Percentiles rank a stretch among this genome's conserved stretches.
Evolutionary conservation across 2,113 vertebrate genomes (phyloP).

Genomic region (Alligator mississippiensis): DNA sequence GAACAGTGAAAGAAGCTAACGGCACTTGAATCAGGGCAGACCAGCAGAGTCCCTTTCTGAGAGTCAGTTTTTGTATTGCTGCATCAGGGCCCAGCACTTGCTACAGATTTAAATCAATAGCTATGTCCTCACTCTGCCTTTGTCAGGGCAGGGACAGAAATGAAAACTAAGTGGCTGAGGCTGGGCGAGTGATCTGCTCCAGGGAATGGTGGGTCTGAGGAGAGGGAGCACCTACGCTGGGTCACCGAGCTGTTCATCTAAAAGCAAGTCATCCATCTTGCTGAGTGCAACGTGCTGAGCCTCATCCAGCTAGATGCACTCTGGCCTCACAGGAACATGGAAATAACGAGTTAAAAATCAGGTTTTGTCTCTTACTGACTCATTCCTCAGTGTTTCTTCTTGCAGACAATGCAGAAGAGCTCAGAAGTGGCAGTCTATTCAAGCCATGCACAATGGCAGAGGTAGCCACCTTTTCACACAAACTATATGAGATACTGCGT

Average conservation of each 20-base stretch:
- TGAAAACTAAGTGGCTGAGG: not conserved
- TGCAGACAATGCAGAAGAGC: not conserved
- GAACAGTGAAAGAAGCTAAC: not conserved
- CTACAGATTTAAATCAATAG: not conserved
- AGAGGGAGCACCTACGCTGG: not conserved
- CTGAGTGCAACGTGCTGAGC: not conserved
- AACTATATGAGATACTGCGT: not conserved
- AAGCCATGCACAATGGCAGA: not conserved
- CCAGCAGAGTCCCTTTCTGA: not conserved
- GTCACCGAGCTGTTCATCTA: not conserved
- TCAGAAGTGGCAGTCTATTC: not conserved
- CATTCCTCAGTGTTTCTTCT: not conserved
- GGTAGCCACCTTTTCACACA: not conserved
- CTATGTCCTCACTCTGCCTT: not conserved
- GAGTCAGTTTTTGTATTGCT: not conserved
- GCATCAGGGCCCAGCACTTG: not conserved
- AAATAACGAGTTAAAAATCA: not conserved
- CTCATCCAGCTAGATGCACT: accelerated
- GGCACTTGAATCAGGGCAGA: not conserved
- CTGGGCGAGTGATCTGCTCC: not conserved
- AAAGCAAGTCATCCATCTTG: not conserved
- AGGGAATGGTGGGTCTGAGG: not conserved
- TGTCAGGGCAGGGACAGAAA: not conserved
- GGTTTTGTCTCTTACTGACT: not conserved
- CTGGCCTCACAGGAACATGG: not conserved